phyloP scores from a whole-genome alignment of 2,797 vertebrate genomes.

The Gymnopithys bicolor region DNA sequence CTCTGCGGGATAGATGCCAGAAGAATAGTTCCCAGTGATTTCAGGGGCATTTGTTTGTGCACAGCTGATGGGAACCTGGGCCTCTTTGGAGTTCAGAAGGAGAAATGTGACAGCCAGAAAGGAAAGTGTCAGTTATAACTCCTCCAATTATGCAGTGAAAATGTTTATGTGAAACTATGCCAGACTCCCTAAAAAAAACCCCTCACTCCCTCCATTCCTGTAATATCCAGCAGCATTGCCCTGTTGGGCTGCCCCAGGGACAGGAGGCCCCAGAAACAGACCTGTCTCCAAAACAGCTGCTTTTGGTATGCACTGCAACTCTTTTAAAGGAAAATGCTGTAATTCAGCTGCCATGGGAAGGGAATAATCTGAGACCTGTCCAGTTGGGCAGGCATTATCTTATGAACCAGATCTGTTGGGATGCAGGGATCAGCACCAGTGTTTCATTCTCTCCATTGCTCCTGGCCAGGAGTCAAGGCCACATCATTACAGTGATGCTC shows the following conservation, averaged over 20 bases:
- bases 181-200: background rate
- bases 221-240: background rate
- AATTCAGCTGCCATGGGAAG: background rate
- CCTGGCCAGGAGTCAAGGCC: background rate
- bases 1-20: rapidly evolving
- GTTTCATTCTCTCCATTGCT: background rate
- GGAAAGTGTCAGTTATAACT: background rate
- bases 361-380: background rate
- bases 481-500: background rate
- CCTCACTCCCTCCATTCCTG: rapidly evolving
- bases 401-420: background rate
- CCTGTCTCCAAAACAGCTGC: background rate
- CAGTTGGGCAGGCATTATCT: background rate
- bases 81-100: background rate
- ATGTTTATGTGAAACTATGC: background rate
- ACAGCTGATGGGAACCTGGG: background rate
- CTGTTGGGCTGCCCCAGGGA: rapidly evolving
- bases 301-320: background rate
- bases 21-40: background rate
- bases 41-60: background rate
- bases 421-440: background rate
- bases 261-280: background rate
- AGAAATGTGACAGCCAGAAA: background rate
- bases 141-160: background rate
- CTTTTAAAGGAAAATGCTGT: background rate